phyloP scores from a whole-genome alignment of 2,113 vertebrate genomes.

The Meleagris gallopavo region DNA sequence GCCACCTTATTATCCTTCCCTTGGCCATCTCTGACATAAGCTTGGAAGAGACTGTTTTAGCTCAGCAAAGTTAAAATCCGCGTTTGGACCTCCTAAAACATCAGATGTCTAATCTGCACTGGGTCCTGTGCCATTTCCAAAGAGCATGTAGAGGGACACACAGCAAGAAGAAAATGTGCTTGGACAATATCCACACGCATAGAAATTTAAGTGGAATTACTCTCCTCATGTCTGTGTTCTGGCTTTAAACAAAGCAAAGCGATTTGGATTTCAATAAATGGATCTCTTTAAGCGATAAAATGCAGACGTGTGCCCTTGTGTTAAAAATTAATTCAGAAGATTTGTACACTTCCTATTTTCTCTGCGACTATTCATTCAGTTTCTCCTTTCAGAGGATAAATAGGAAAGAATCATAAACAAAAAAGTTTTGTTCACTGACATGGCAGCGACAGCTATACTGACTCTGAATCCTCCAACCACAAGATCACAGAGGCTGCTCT shows the following conservation, averaged over 20 bases:
- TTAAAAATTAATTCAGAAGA: neutral
- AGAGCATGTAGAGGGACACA: neutral
- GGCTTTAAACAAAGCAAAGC: neutral
- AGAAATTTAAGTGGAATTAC: conserved; percentile 39
- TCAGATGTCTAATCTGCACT: conserved; percentile 36
- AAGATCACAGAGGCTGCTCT: neutral
- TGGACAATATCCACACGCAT: conserved; percentile 19
- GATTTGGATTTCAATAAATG: neutral
- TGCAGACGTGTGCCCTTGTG: neutral
- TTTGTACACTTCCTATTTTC: neutral
- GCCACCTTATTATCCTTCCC: conserved; percentile 32
- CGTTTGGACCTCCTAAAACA: conserved; percentile 45
- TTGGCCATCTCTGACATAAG: conserved; percentile 9
- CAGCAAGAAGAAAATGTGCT: conserved; percentile 67
- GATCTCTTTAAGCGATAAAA: conserved; percentile 25
- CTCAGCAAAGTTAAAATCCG: conserved; percentile 29
- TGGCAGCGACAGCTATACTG: neutral
- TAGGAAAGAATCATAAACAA: neutral
- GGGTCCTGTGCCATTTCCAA: conserved; percentile 8
- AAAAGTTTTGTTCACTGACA: neutral
- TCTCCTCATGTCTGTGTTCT: conserved; percentile 1
- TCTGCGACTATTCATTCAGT: neutral
- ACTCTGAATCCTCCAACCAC: neutral
- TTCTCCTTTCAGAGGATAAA: neutral
- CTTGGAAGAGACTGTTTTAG: conserved; percentile 52